Evolutionary conservation across 2,113 vertebrate genomes (phyloP).

Genomic region (Pimephales promelas): DNA sequence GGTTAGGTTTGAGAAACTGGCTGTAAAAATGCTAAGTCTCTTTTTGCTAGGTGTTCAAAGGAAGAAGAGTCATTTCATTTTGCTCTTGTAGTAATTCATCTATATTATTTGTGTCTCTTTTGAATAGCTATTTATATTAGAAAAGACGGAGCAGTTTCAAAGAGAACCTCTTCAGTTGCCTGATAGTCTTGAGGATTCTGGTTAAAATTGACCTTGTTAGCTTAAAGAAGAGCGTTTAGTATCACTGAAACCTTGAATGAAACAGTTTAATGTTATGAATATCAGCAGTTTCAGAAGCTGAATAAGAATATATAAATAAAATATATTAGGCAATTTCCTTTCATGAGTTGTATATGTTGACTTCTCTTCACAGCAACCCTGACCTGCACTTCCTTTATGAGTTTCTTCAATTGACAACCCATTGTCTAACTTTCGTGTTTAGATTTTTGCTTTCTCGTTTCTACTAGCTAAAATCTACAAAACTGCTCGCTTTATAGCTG

Average conservation of each 20-base stretch:
- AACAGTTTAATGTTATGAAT: conserved; percentile 1
- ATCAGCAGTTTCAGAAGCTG: not conserved
- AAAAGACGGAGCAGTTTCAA: not conserved
- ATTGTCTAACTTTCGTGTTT: not conserved
- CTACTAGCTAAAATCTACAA: not conserved
- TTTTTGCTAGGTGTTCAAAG: not conserved
- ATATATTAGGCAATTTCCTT: not conserved
- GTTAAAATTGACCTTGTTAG: not conserved
- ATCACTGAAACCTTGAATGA: conserved; percentile 26
- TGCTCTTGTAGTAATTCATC: not conserved
- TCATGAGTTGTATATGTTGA: not conserved
- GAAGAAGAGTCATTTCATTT: not conserved
- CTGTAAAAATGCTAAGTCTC: not conserved
- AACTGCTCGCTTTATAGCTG: not conserved
- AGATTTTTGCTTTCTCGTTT: not conserved
- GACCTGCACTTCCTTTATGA: not conserved
- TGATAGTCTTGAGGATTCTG: not conserved
- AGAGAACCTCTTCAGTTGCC: not conserved
- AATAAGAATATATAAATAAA: not conserved
- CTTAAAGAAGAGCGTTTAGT: conserved; percentile 9
- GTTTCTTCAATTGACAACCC: not conserved
- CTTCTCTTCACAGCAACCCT: not conserved
- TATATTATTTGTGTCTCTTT: not conserved
- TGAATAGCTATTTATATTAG: not conserved
- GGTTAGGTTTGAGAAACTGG: not conserved